Evolutionary conservation across 2,797 vertebrate species (phyloP).

Genomic region (Neomorphus geoffroyi): DNA sequence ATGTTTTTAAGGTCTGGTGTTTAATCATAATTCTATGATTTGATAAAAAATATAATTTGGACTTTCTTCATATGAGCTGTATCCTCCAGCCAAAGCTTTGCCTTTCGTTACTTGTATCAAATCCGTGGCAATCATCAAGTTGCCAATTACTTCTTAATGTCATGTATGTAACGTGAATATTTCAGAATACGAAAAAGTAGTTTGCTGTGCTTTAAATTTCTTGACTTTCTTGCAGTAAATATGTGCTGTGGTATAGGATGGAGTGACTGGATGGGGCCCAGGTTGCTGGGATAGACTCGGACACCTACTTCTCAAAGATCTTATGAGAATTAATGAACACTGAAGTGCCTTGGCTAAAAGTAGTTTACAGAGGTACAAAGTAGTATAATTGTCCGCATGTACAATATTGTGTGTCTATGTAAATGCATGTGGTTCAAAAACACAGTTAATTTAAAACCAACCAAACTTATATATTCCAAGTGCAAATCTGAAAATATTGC

Average conservation of each 20-base stretch:
- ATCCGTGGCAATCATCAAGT: neutral
- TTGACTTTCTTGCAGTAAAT: neutral
- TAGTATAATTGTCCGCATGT: neutral
- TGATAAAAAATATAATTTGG: neutral
- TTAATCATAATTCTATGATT: neutral
- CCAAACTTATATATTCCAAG: neutral
- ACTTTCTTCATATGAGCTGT: neutral
- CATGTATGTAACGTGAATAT: neutral
- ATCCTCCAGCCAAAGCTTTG: neutral
- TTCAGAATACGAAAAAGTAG: neutral
- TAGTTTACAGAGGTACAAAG: neutral
- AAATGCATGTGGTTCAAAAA: neutral
- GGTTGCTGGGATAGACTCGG: neutral
- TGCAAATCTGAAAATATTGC: neutral
- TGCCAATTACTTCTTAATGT: neutral
- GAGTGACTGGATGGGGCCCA: neutral
- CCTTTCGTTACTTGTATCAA: neutral
- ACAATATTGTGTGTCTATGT: neutral
- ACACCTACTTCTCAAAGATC: neutral
- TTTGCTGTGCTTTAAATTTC: neutral
- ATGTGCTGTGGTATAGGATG: neutral
- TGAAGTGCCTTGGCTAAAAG: neutral
- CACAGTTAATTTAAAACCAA: neutral
- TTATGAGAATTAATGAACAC: neutral
- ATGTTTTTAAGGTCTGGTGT: neutral